Evolutionary conservation across 1,140 invertebrate genomes (phyloP), one percentile per base, ranked within the genome.

Genomic region (Melitaea cinxia): DNA sequence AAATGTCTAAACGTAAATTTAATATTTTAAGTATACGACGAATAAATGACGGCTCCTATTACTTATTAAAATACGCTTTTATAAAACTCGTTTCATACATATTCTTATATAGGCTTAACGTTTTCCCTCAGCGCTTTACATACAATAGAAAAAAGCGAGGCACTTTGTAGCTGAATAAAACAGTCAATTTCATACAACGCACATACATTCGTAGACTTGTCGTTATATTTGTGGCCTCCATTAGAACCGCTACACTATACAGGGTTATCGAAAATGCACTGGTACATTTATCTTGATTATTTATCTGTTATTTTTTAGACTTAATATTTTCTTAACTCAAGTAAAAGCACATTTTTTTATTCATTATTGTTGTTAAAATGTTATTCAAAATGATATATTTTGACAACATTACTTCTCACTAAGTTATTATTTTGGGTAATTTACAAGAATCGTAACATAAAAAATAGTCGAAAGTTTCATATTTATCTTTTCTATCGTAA

Each of bases 101-200:
- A 17, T 17, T 17, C 14, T 17, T n/a, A 42, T 42, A 17, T 7
- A 42, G 37, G 6, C 9, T 42, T 42, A 42, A 42, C 37, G 37
- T 19, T 42, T 42, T 9, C 37, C 37, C 17, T 9, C 1, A 2
- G 2, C 37, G 37, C n/a, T 42, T 42, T 42, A 42, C 37, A 42
- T 42, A 17, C 37, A 42, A 42, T 19, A 15, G 30, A 42, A 42
- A 42, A 42, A 42, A 42, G 15, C 37, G 37, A 42, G 14, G 37
- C 15, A 42, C 17, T 17, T 42, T 42, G 14, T 42, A 42, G 6
- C 37, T 42, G 37, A 42, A 17, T 42, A 42, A 42, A 42, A 42
- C 37, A 42, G 37, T 42, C 30, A 33, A 33, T 33, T 42, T 42
- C 17, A 42, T 42, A 42, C 37, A 42, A 15, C 37, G 6, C 37